Evolutionary conservation across 2,888 invertebrate species (phyloP), one percentile per base, ranked within the genome.

Genomic region (Drosophila meridiana): DNA sequence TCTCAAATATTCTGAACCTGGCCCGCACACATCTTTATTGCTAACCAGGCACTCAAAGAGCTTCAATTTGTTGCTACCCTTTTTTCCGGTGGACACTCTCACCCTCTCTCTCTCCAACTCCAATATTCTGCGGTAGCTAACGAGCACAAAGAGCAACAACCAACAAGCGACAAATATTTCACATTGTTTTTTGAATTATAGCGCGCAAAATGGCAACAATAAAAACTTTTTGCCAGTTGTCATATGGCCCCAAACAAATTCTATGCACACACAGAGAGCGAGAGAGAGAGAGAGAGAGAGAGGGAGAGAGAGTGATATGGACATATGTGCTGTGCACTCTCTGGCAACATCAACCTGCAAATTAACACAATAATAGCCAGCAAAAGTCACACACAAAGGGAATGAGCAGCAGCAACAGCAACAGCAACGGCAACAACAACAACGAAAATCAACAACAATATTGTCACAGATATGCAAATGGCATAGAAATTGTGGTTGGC

Each of bases 301-400:
- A 4, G 45, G 11, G 26, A 45, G 14, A 14, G 47, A 30, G 6
- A 30, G 0, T 9, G 8, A 48, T 58, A 65, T 52, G 38, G 38
- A 57, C 36, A 52, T 50, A 36, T 38, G 43, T 38, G 34, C 30
- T 38, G 43, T 38, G 34, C 30, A 20, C 32, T 8, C 57, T 59
- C n/a, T 56, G 57, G 68, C 60, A 71, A 58, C 82, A 72, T 71
- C 86, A 86, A 84, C 87, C 87, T 81, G 89, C 81, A 86, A 86
- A 86, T 86, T 86, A 86, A 88, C 86, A 86, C 89, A 88, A 86
- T 84, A 84, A 83, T 87, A 76, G 85, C 84, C 64, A 70, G 69
- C 75, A 78, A 86, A 86, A 84, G 81, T 74, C 83, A 67, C 53
- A 67, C 47, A 67, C 34, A 65, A 76, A 69, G 53, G 43, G 60